Percentiles rank a stretch among this genome's conserved stretches.
phyloP scores from a whole-genome alignment of 2,113 vertebrate genomes.

The Cyanoramphus novaezelandiae region DNA sequence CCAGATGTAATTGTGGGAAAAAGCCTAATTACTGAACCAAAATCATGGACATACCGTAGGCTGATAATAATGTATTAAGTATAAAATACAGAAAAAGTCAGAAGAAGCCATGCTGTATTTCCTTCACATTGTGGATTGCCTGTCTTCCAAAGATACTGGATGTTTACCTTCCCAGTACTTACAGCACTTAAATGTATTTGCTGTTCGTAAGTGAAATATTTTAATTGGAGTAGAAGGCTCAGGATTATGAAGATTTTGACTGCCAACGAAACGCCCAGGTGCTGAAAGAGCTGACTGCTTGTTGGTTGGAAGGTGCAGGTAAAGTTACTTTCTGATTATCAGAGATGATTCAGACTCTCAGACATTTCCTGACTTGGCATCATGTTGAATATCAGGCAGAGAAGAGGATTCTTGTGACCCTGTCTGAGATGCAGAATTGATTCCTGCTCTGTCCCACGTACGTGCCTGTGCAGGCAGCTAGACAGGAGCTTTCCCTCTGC shows the following conservation, averaged over 20 bases:
- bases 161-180: neutral
- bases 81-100: neutral
- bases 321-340: neutral
- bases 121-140: neutral
- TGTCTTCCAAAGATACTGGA: neutral
- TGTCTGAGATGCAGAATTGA: neutral
- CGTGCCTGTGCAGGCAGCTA: accelerated
- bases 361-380: neutral
- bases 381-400: neutral
- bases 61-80: neutral
- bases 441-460: neutral
- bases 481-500: neutral
- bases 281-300: neutral
- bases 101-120: neutral
- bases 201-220: neutral
- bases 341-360: neutral
- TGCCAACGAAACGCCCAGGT: neutral
- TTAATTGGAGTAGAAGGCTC: neutral
- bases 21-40: neutral
- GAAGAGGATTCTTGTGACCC: neutral
- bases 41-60: accelerated
- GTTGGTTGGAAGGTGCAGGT: neutral
- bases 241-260: neutral
- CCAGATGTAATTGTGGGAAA: neutral
- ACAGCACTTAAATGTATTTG: neutral